Evolutionary conservation across 2,888 invertebrate species (phyloP).

Genomic region (Drosophila paracracens): DNA sequence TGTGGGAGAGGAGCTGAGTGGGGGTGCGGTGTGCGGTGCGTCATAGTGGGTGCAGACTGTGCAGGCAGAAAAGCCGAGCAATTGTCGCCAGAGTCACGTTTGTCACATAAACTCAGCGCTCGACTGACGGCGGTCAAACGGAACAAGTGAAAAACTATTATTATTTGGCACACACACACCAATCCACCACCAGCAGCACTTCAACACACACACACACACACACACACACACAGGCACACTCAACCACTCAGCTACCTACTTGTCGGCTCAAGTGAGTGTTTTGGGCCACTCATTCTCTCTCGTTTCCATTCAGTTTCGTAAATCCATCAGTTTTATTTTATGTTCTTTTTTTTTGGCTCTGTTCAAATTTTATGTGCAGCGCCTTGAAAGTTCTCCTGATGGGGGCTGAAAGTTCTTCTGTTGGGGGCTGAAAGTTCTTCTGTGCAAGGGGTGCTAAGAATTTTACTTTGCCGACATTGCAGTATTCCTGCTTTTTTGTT

Average conservation of each 20-base stretch:
- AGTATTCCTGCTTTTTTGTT: slow-evolving; percentile 35
- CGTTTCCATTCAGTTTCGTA: slow-evolving; percentile 57
- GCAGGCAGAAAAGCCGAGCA: slow-evolving; percentile 70
- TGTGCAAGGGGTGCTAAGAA: not conserved
- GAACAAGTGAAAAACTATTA: slow-evolving; percentile 80
- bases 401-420: slow-evolving; percentile 22
- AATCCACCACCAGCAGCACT: slow-evolving; percentile 28
- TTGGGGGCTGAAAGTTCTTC: slow-evolving; percentile 17
- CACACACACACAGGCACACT: slow-evolving; percentile 15
- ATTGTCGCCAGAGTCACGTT: slow-evolving; percentile 82
- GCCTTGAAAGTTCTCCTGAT: slow-evolving; percentile 27
- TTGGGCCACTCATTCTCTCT: slow-evolving; percentile 16
- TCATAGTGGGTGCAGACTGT: slow-evolving; percentile 15
- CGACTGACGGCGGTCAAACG: slow-evolving; percentile 76
- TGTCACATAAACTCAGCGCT: slow-evolving; percentile 78
- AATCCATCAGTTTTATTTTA: slow-evolving; percentile 76
- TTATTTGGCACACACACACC: slow-evolving; percentile 66
- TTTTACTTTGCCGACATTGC: slow-evolving; percentile 62
- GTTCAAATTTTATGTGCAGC: slow-evolving; percentile 65
- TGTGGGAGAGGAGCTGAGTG: not conserved
- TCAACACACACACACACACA: slow-evolving; percentile 9
- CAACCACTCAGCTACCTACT: slow-evolving; percentile 47
- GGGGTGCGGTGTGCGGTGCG: not conserved
- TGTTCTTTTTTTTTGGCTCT: slow-evolving; percentile 36
- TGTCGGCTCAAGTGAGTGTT: slow-evolving; percentile 49